Base-by-base conservation (phyloP, 1,140 invertebrate genomes). In the Drosophila setifemur region DNA sequence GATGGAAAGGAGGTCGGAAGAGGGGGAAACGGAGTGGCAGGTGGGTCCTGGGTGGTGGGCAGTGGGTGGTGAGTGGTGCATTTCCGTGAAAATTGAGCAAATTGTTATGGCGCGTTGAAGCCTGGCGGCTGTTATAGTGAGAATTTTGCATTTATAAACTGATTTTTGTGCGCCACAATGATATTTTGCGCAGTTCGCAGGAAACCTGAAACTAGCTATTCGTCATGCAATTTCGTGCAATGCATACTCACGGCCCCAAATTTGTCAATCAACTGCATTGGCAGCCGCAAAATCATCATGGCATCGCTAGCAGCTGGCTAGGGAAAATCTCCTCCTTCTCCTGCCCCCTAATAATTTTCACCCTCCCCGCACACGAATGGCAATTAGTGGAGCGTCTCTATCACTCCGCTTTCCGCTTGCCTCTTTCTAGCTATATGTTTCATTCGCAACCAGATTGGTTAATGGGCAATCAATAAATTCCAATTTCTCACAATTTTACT, bases 381-480 rank as follows among this genome's bases (percentile, higher is more conserved):
- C 33, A 64, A 64, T 64, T 64, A 64, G 61, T 64, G 61, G 35
- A 39, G 9, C 14, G 16, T 18, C 42, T 40, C 57, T 57, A 31
- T 58, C 52, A 60, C 42, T 40, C 31, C 47, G 26, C 64, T 58
- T 47, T 18, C 7, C 14, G 7, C 31, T 33, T 5, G 5, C 12
- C 31, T 12, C 7, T 12, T 33, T n/a, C 19, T 6, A 23, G 9
- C 16, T 29, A 49, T 39, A 9, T 31, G 35, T 44, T 26, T 28
- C 33, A 64, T 63, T 63, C 43, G 57, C 26, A 49, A 37, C 21
- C 33, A 67, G 75, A 82, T 88, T 83, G 83, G 83, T 88, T 88
- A 83, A 88, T 88, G 83, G 83, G 58, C 83, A 88, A 88, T 88
- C 83, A 87, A 88, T 88, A 88, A 88, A 88, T 88, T 88, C 78